Percentiles rank a stretch among this genome's conserved stretches.
Evolutionary conservation across 2,888 invertebrate genomes (phyloP).

Genomic region (Serrognathus titanus): DNA sequence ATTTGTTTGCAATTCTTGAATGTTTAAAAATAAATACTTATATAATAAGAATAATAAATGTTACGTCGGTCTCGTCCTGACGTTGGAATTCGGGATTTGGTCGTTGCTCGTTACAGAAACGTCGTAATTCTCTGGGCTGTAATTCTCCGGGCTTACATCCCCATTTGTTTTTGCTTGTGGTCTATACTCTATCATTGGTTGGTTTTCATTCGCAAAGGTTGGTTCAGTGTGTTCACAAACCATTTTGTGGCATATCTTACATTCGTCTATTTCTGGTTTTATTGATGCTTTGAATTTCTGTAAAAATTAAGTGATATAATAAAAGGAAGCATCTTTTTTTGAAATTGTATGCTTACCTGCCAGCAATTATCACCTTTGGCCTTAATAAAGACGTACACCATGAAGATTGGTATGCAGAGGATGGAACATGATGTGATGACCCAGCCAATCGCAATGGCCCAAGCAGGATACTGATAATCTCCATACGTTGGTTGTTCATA

Average conservation of each 20-base stretch:
- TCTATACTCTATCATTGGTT: conserved; percentile 21
- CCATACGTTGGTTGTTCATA: conserved; percentile 84
- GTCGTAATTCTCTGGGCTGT: conserved; percentile 1
- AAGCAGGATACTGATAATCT: conserved; percentile 72
- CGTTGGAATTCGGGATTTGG: not conserved
- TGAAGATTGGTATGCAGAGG: conserved; percentile 80
- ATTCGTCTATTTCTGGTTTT: conserved; percentile 73
- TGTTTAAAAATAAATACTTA: no score
- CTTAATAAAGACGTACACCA: conserved; percentile 66
- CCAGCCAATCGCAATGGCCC: conserved; percentile 88
- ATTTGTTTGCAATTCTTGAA: no score
- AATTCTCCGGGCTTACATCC: not conserved
- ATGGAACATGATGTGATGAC: conserved; percentile 77
- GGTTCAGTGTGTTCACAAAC: conserved; percentile 67
- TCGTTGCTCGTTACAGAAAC: not conserved
- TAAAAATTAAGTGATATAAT: conserved; percentile 36
- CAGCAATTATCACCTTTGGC: conserved; percentile 68
- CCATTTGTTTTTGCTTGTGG: conserved; percentile 12
- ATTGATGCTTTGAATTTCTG: conserved; percentile 76
- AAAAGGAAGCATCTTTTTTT: not conserved
- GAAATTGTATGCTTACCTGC: conserved; percentile 55
- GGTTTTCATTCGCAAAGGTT: conserved; percentile 34
- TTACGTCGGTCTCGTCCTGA: not conserved
- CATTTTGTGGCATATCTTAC: conserved; percentile 68
- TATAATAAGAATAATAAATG: not conserved